Evolutionary conservation across 2,113 vertebrate genomes (phyloP).

Genomic region (Brienomyrus longianalis): DNA sequence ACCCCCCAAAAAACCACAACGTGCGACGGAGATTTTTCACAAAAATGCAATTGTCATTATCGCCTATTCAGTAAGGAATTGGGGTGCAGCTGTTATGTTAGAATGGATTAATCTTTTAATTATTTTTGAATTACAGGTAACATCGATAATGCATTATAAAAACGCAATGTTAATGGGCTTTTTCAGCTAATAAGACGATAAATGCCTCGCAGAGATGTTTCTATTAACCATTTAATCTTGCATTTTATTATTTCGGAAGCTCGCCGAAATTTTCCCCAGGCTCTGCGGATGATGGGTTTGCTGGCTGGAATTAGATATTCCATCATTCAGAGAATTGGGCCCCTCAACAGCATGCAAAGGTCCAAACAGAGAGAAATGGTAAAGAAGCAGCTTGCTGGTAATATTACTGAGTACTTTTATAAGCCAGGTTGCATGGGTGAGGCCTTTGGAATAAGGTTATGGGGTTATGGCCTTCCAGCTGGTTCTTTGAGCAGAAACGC

Average conservation of each 20-base stretch:
- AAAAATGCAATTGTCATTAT: not conserved
- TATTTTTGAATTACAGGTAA: constrained; percentile 2
- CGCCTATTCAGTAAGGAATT: not conserved
- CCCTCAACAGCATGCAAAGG: not conserved
- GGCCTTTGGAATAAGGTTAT: not conserved
- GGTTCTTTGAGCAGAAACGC: not conserved
- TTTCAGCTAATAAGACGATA: constrained; percentile 9
- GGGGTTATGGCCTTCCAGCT: not conserved
- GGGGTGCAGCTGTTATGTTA: not conserved
- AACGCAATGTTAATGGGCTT: not conserved
- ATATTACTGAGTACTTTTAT: not conserved
- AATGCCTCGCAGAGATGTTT: constrained; percentile 47
- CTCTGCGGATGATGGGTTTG: constrained; percentile 10
- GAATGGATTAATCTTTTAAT: constrained; percentile 6
- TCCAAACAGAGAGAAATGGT: constrained; percentile 30
- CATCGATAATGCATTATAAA: not conserved
- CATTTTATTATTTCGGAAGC: constrained; percentile 52
- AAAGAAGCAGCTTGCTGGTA: constrained; percentile 29
- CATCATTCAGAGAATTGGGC: constrained; percentile 26
- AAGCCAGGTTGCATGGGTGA: not conserved
- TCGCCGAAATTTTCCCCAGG: constrained; percentile 24
- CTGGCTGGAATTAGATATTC: constrained; percentile 42
- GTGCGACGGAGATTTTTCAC: not conserved
- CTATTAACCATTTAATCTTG: constrained; percentile 53
- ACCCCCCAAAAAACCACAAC: constrained; percentile 28